phyloP scores from a whole-genome alignment of 2,888 invertebrate genomes.

The Cataglyphis livida region DNA sequence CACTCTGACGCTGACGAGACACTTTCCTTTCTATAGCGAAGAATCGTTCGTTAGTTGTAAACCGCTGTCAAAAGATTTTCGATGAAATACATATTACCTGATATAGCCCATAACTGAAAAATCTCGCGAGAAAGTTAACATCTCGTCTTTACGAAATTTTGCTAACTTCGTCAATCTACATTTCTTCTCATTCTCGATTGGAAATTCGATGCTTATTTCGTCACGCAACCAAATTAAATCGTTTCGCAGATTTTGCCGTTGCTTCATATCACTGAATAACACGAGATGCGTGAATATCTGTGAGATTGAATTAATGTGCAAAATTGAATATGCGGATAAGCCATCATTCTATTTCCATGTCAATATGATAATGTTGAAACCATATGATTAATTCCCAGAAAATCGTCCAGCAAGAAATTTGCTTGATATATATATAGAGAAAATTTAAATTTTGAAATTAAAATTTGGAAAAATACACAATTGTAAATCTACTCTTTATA shows the following conservation, averaged over 20 bases:
- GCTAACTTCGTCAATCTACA: neutral
- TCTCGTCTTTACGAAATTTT: slow-evolving; percentile 41
- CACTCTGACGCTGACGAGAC: slow-evolving; percentile 77
- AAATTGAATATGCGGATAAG: slow-evolving; percentile 45
- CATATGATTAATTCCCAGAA: slow-evolving; percentile 16
- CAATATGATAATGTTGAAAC: slow-evolving; percentile 25
- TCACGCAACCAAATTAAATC: slow-evolving; percentile 28
- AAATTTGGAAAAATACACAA: neutral
- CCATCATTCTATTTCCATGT: slow-evolving; percentile 29
- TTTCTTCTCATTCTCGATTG: slow-evolving; percentile 10
- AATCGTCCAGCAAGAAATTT: neutral
- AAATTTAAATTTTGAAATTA: slow-evolving; percentile 5
- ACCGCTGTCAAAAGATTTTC: slow-evolving; percentile 63
- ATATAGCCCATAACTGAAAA: slow-evolving; percentile 50
- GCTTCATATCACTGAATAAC: slow-evolving; percentile 21
- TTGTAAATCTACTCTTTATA: too few relatives aligned
- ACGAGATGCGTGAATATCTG: slow-evolving; percentile 25
- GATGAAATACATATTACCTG: slow-evolving; percentile 69
- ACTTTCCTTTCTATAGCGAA: slow-evolving; percentile 80
- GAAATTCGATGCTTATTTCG: slow-evolving; percentile 29
- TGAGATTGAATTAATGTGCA: slow-evolving; percentile 45
- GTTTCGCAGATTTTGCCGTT: neutral
- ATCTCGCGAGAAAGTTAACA: slow-evolving; percentile 44
- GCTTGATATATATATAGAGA: neutral
- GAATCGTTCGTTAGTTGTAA: slow-evolving; percentile 80